Evolutionary conservation across 2,113 vertebrate genomes (phyloP).

Genomic region (Tichodroma muraria): DNA sequence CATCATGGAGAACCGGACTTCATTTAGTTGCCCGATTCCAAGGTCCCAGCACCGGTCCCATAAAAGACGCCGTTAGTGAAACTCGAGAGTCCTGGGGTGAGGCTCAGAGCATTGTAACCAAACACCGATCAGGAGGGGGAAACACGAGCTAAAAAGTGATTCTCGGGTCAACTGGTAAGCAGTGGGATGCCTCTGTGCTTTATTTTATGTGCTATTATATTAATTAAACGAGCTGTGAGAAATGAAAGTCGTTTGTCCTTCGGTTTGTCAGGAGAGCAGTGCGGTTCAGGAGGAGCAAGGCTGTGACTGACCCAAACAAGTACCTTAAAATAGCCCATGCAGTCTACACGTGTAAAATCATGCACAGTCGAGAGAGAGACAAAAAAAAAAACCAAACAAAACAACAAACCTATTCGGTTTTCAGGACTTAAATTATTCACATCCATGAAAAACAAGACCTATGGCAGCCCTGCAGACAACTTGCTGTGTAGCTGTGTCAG

Average conservation of each 20-base stretch:
- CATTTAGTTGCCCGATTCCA: background rate
- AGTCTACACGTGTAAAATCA: background rate
- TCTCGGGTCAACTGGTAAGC: background rate
- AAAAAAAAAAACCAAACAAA: fast-evolving
- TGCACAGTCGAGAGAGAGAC: background rate
- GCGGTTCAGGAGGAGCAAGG: background rate
- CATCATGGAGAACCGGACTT: fast-evolving
- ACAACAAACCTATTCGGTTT: background rate
- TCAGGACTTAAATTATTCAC: background rate
- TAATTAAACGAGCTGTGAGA: background rate
- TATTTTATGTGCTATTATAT: background rate
- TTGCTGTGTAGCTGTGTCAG: background rate
- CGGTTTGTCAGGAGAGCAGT: background rate
- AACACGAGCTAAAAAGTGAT: background rate
- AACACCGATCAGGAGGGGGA: background rate
- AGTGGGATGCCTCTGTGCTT: background rate
- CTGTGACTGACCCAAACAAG: background rate
- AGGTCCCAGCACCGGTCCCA: background rate
- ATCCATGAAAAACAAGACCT: background rate
- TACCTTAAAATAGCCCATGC: background rate
- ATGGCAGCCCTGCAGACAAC: background rate
- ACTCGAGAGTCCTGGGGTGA: no score
- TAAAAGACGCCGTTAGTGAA: background rate
- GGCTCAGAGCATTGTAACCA: background rate
- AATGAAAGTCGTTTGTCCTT: background rate